These are phyloP conservation scores for Caenorhabditis macrosperma DNA, from an alignment of 2,888 invertebrate genomes.

Conservation along the genomic window DNA sequence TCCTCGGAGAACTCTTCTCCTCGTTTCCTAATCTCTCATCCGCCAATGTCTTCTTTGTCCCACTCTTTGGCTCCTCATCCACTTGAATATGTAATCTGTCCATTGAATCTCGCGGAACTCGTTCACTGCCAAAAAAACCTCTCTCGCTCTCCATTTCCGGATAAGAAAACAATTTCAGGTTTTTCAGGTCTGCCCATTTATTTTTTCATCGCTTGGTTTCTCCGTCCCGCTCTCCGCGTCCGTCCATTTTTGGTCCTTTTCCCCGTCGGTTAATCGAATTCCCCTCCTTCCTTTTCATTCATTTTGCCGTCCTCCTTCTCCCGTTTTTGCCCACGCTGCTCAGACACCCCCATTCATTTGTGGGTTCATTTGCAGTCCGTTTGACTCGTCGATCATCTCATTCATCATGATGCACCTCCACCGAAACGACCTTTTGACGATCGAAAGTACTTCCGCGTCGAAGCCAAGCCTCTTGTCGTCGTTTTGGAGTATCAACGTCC, in stretches of 20 bases:
- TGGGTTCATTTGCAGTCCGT: slow-evolving; percentile 19
- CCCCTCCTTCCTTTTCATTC: slow-evolving; percentile 5
- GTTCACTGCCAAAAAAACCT: no score
- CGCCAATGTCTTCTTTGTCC: neutral
- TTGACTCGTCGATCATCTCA: slow-evolving; percentile 14
- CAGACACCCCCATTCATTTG: slow-evolving; percentile 12
- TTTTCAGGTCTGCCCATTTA: neutral
- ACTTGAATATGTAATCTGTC: no score
- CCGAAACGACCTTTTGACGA: slow-evolving; percentile 59
- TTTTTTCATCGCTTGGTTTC: slow-evolving; percentile 9
- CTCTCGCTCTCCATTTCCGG: no score
- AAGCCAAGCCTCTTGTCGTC: slow-evolving; percentile 69
- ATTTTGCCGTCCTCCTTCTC: neutral
- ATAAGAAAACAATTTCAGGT: neutral
- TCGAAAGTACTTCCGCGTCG: slow-evolving; percentile 65
- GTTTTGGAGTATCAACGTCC: slow-evolving; percentile 68
- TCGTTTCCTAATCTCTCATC: neutral
- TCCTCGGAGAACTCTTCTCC: neutral
- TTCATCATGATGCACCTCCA: slow-evolving; percentile 55
- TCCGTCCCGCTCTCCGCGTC: slow-evolving; percentile 8
- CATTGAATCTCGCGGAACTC: no score
- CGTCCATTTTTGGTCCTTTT: slow-evolving; percentile 43
- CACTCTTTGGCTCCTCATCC: neutral
- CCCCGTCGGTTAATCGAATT: slow-evolving; percentile 42
- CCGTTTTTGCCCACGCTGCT: slow-evolving; percentile 1